Evolutionary conservation across 2,113 vertebrate species (phyloP).

Genomic region (Plectropomus leopardus): DNA sequence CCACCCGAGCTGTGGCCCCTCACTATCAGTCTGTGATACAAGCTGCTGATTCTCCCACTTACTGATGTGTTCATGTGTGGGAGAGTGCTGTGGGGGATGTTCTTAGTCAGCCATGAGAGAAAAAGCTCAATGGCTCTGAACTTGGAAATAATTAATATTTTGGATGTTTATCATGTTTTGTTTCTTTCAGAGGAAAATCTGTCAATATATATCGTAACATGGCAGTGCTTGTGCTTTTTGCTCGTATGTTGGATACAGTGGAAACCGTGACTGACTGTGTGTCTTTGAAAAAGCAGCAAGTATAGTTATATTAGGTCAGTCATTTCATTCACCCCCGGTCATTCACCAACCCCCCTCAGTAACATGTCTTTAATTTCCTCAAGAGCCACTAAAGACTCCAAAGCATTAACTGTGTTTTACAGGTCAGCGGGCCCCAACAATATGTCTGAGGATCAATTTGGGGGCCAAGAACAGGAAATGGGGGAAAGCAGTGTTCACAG

Average conservation of each 20-base stretch:
- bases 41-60: constrained; percentile 2
- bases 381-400: constrained; percentile 16
- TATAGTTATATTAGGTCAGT: background rate
- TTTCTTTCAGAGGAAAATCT: background rate
- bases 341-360: background rate
- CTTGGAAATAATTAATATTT: background rate
- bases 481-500: constrained; percentile 71
- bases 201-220: background rate
- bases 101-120: constrained; percentile 3
- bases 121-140: background rate
- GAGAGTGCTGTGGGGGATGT: background rate
- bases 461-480: constrained; percentile 62
- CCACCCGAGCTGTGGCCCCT: background rate
- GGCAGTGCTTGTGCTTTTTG: background rate
- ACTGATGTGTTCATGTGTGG: background rate
- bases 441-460: constrained; percentile 83
- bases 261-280: background rate
- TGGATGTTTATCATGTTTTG: background rate
- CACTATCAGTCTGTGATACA: background rate
- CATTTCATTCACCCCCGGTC: background rate
- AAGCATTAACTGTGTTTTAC: constrained; percentile 72
- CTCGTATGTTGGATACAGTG: background rate
- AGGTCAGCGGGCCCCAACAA: constrained; percentile 84
- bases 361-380: constrained; percentile 78
- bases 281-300: background rate